A percentile compares a stretch with the other conserved stretches of the same genome.
phyloP scores from a whole-genome alignment of 1,140 invertebrate genomes.

The Drosophila melanica region DNA sequence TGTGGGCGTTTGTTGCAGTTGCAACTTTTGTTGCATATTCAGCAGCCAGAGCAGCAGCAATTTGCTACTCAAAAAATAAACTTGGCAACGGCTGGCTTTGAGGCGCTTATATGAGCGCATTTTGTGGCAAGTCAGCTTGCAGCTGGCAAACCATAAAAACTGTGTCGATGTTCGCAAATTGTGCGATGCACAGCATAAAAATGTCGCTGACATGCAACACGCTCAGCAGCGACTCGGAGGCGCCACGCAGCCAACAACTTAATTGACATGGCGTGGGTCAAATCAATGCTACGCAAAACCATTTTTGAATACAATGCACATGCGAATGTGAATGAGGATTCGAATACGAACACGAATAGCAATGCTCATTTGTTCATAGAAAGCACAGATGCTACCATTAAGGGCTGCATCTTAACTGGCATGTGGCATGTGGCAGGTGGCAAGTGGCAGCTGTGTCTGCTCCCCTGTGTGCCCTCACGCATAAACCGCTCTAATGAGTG shows the following conservation, averaged over 20 bases:
- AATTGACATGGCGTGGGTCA: constrained; percentile 40
- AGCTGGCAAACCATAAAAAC: constrained; percentile 59
- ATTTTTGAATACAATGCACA: neutral
- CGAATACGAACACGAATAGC: neutral
- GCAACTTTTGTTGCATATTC: constrained; percentile 77
- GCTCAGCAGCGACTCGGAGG: constrained; percentile 44
- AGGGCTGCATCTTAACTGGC: neutral
- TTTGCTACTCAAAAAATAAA: constrained; percentile 64
- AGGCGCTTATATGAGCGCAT: constrained; percentile 67
- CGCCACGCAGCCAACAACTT: constrained; percentile 37
- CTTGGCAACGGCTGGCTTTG: constrained; percentile 54
- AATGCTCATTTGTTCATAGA: constrained; percentile 16
- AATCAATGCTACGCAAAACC: constrained; percentile 26
- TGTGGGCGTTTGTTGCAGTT: constrained; percentile 50
- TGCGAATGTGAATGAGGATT: neutral
- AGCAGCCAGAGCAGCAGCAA: constrained; percentile 40
- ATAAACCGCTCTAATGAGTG: constrained; percentile 61
- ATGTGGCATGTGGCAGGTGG: constrained; percentile 26
- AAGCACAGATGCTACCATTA: neutral
- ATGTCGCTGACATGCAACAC: constrained; percentile 22
- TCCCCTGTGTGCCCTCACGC: constrained; percentile 18
- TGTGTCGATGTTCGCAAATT: constrained; percentile 69
- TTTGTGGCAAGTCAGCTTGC: constrained; percentile 71
- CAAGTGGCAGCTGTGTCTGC: constrained; percentile 1
- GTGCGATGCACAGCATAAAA: constrained; percentile 53